Percentiles rank a stretch among this genome's conserved stretches.
Conservation (phyloP, 2,797 vertebrate species). For the Neopelma chrysocephalum region DNA sequence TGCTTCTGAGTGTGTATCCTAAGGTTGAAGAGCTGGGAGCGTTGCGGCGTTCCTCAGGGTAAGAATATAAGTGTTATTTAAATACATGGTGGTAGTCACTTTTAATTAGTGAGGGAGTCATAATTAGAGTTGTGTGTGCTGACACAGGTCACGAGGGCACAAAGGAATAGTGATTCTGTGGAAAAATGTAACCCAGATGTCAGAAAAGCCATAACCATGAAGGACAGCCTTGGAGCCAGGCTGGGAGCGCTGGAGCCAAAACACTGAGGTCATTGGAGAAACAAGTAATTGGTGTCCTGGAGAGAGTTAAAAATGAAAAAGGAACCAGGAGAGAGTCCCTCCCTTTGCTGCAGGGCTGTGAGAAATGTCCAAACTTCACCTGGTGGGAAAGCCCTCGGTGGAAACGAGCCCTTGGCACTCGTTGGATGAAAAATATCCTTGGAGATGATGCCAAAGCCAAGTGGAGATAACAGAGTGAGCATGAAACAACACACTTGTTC, state of each 20-base stretch:
- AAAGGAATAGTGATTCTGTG: constrained; percentile 44
- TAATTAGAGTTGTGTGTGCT: neutral
- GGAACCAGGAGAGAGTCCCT: neutral
- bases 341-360: neutral
- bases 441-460: neutral
- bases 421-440: neutral
- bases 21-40: neutral
- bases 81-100: neutral
- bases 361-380: neutral
- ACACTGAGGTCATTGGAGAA: constrained; percentile 54
- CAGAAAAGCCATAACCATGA: constrained; percentile 61
- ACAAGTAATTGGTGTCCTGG: constrained; percentile 53
- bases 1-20: neutral
- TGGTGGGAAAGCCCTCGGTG: neutral
- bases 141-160: constrained; percentile 27
- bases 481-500: neutral
- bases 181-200: constrained; percentile 71
- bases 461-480: neutral
- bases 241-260: constrained; percentile 55
- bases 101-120: constrained; percentile 13
- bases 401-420: fast-evolving
- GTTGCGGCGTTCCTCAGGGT: fast-evolving
- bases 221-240: constrained; percentile 48
- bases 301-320: constrained; percentile 42
- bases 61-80: neutral